Percentiles rank a stretch among this genome's conserved stretches.
Conservation (phyloP, 1,140 invertebrate species). For the Octopus sinensis region DNA sequence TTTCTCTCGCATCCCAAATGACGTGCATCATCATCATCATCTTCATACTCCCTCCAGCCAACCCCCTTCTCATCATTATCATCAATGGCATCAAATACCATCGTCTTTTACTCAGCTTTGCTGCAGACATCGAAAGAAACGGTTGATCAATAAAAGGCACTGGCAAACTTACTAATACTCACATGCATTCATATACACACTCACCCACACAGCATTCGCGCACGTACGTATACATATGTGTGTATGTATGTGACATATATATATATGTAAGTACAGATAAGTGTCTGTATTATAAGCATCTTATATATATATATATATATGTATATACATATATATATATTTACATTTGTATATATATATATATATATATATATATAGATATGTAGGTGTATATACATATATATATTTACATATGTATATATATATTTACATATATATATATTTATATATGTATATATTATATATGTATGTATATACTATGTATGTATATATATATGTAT, state of each 20-base stretch:
- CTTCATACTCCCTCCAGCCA: too few relatives aligned
- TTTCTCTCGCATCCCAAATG: too few relatives aligned
- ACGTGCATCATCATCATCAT: too few relatives aligned
- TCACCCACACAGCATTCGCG: background rate
- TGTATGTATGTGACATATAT: background rate
- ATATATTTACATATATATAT: background rate
- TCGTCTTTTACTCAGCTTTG: too few relatives aligned
- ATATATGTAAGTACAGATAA: background rate
- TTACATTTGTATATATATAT: background rate
- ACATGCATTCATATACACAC: background rate
- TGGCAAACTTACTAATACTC: too few relatives aligned
- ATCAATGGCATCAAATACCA: too few relatives aligned
- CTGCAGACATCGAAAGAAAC: too few relatives aligned
- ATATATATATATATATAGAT: background rate
- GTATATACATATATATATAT: background rate
- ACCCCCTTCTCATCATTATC: too few relatives aligned
- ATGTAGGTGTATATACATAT: background rate
- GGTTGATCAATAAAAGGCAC: too few relatives aligned
- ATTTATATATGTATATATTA: too few relatives aligned
- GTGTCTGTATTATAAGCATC: background rate
- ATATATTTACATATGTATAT: background rate
- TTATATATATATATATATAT: slow-evolving; percentile 2
- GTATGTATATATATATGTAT: background rate
- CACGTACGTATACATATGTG: background rate
- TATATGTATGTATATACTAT: too few relatives aligned